phyloP scores from a whole-genome alignment of 2,797 vertebrate genomes.

The Huso huso region DNA sequence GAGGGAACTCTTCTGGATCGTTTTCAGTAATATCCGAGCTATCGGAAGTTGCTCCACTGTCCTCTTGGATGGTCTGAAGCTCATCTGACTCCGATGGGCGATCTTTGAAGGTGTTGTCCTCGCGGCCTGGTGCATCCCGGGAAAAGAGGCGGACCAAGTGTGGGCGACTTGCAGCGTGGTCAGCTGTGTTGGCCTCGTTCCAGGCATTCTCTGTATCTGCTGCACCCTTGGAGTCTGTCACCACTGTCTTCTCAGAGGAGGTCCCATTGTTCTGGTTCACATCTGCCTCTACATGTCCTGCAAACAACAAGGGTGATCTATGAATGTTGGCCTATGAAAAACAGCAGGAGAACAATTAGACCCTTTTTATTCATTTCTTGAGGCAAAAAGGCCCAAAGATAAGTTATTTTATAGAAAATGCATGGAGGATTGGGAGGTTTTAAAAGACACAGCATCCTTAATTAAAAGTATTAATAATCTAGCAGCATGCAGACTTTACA shows the following conservation, averaged over 20 bases:
- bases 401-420: no score
- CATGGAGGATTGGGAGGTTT: no score
- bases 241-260: constrained; percentile 77
- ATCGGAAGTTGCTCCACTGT: constrained; percentile 76
- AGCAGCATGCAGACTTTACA: no score
- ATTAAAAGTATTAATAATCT: no score
- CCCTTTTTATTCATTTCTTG: constrained; percentile 37
- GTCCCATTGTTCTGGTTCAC: constrained; percentile 90
- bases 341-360: constrained; percentile 62
- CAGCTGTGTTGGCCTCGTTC: constrained; percentile 75
- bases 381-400: no score
- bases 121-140: constrained; percentile 96
- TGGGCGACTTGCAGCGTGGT: constrained; percentile 78
- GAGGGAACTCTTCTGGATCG: constrained; percentile 74
- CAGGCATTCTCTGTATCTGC: constrained; percentile 72
- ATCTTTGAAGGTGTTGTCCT: constrained; percentile 99
- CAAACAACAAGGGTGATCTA: constrained; percentile 87
- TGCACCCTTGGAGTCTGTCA: constrained; percentile 88
- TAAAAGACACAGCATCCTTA: no score
- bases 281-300: constrained; percentile 87
- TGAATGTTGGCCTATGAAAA: constrained; percentile 75
- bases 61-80: constrained; percentile 95
- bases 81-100: constrained; percentile 96
- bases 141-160: constrained; percentile 99
- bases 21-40: constrained; percentile 78